Base-by-base conservation (phyloP, 2,797 vertebrate genomes). In the Notolepis coatsorum region DNA sequence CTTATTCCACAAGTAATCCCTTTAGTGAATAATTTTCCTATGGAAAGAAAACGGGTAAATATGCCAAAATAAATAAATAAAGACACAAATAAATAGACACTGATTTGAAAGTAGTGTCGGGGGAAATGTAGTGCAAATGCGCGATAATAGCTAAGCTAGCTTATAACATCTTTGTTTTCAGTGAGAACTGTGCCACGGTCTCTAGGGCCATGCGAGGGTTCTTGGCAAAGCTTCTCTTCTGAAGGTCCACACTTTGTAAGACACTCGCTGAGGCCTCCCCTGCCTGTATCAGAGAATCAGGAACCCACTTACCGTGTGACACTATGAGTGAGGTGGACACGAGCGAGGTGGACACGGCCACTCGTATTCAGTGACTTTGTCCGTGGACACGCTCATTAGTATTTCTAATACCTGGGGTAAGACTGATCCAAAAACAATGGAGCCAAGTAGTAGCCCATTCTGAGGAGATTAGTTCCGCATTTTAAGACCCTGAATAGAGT, bases 1-100 rank as follows among this genome's bases (percentile, higher is more conserved):
- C 84, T 88, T 84, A 84, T 86, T 95, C 95, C 93, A 95, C 95
- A 95, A 95, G 94, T 98, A 99, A 98, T 98, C 97, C 96, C 94
- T 96, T 98, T 96, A 96, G 95, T 93, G 91, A 92, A 93, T 93
- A 94, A 93, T 94, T 94, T 87, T 84, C 80, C 61, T 82, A 54
- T 60, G 76, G 88, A 91, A 88, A 87, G 55, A 68, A 65, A 50
- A 80, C 77, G 61, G 83, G 87, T 89, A 64, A 57, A 82, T 91
- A 87, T 61, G 74, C 54, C 41, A 60, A 79, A 87, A 90, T 93
- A 92, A 92, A 93, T 91, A 92, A 91, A 91, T 86, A 90, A 89
- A 75, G 93, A 84, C 91, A 84, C 89, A 94, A 96, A 95, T 95
- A 97, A 96, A 96, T 96, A 94, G 92, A 79, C 84, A 73, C 52